A percentile compares a stretch with the other conserved stretches of the same genome.
These are phyloP conservation scores for Antigone vipio DNA, from an alignment of 2,113 vertebrate genomes.

Conservation along the genomic window DNA sequence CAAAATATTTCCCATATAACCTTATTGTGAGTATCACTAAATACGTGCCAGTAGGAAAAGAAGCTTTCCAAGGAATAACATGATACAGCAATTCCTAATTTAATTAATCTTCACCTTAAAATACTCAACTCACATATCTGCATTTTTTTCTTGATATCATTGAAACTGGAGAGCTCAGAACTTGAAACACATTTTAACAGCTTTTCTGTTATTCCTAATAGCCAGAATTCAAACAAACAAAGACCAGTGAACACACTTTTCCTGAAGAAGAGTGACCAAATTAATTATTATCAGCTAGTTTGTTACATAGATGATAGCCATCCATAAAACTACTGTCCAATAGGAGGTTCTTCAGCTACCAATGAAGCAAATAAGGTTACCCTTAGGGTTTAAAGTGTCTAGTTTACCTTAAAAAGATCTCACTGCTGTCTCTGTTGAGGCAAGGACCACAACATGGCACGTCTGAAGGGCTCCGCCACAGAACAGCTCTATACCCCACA, in stretches of 20 bases:
- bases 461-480: background rate
- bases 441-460: background rate
- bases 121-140: background rate
- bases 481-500: rapidly evolving
- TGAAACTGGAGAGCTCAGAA: background rate
- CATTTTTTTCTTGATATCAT: background rate
- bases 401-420: background rate
- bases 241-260: background rate
- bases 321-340: background rate
- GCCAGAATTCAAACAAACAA: background rate
- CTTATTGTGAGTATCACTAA: background rate
- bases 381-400: background rate
- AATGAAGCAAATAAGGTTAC: background rate
- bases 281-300: background rate
- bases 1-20: background rate
- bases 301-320: background rate
- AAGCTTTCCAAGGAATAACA: background rate
- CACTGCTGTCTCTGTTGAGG: background rate
- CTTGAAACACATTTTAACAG: background rate
- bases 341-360: background rate
- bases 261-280: background rate
- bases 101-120: background rate
- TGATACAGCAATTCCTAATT: background rate
- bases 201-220: background rate
- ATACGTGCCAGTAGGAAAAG: background rate